A percentile compares a stretch with the other conserved stretches of the same genome.
Conservation (phyloP, 2,888 invertebrate genomes). For the Diaphora mendica region DNA sequence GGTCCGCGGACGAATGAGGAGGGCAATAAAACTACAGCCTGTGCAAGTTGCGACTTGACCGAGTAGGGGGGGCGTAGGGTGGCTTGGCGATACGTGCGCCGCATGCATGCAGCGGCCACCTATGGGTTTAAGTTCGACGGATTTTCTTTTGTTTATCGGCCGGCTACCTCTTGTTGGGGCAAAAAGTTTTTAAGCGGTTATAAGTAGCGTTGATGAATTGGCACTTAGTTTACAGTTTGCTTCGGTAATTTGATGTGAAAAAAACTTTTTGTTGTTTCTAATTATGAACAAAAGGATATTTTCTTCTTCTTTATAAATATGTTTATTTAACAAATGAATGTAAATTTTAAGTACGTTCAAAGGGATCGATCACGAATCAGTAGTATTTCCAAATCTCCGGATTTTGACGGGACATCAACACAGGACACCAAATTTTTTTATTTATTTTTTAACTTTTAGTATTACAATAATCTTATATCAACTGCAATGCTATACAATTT, state of each 20-base stretch:
- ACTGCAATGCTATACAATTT: neutral
- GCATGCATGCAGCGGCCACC: slow-evolving; percentile 60
- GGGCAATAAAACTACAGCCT: slow-evolving; percentile 67
- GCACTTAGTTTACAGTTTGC: slow-evolving; percentile 46
- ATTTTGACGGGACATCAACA: neutral
- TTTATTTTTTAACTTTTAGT: no score
- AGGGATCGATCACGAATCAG: neutral
- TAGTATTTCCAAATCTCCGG: neutral
- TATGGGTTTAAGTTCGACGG: slow-evolving; percentile 59
- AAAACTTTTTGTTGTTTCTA: slow-evolving; percentile 11
- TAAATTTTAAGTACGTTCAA: neutral
- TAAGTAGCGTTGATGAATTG: slow-evolving; percentile 37
- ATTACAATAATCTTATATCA: neutral
- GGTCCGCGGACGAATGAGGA: slow-evolving; percentile 77
- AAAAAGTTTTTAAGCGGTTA: slow-evolving; percentile 46
- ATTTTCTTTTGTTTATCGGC: slow-evolving; percentile 78
- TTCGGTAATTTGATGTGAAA: slow-evolving; percentile 29
- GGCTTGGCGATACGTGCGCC: slow-evolving; percentile 53
- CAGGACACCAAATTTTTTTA: neutral
- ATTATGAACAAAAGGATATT: neutral
- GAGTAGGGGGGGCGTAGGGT: slow-evolving; percentile 55
- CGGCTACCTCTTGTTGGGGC: slow-evolving; percentile 46
- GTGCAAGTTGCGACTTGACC: slow-evolving; percentile 50
- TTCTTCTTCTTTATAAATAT: neutral
- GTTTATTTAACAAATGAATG: neutral